A percentile compares a stretch with the other conserved stretches of the same genome.
phyloP scores from a whole-genome alignment of 2,113 vertebrate genomes.

The Ailurus styani region DNA sequence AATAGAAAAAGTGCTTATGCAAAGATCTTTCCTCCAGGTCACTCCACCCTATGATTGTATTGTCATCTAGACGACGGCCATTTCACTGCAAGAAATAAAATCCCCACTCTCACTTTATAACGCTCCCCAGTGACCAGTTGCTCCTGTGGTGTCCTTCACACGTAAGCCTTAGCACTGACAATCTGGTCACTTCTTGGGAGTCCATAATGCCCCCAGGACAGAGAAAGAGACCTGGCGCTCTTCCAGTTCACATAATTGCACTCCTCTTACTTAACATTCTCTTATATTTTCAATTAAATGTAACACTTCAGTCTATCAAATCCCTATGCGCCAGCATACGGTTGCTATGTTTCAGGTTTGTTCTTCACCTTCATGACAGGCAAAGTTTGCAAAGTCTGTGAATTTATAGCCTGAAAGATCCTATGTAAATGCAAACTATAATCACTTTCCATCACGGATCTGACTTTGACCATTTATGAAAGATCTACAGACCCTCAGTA shows the following conservation, averaged over 20 bases:
- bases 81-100: slow-evolving; percentile 24
- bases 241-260: slow-evolving; percentile 3
- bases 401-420: not conserved
- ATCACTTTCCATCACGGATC: not conserved
- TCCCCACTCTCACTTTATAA: not conserved
- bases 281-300: slow-evolving; percentile 57
- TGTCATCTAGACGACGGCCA: not conserved
- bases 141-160: slow-evolving; percentile 33
- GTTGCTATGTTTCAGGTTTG: not conserved
- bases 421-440: not conserved
- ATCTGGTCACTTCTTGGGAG: not conserved
- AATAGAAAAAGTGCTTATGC: not conserved
- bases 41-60: not conserved
- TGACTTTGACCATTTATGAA: not conserved
- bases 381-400: not conserved
- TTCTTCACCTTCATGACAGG: slow-evolving; percentile 11
- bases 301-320: slow-evolving; percentile 34
- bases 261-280: slow-evolving; percentile 2
- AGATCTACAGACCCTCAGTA: not conserved
- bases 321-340: not conserved
- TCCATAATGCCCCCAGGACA: not conserved
- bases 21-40: not conserved
- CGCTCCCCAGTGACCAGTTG: not conserved
- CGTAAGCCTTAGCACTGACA: not conserved
- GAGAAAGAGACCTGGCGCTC: not conserved